Conservation (phyloP, 2,888 invertebrate genomes). For the Mesoligia furuncula region DNA sequence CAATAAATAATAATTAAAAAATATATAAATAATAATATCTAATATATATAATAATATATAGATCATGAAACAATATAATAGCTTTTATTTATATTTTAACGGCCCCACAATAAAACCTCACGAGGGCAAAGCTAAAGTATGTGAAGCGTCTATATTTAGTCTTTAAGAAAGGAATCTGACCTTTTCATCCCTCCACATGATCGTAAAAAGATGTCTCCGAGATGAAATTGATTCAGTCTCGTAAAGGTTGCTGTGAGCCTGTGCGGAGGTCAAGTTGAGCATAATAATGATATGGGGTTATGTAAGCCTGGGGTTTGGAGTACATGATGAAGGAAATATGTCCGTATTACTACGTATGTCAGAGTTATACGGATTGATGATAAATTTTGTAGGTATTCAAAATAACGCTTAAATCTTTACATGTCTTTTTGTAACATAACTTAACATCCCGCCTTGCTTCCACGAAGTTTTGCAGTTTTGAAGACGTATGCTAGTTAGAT, state of each 20-base stretch:
- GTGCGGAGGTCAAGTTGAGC: constrained; percentile 32
- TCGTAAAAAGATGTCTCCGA: constrained; percentile 54
- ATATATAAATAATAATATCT: too few species aligned
- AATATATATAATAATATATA: too few species aligned
- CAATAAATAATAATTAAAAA: neutral
- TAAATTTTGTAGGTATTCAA: too few species aligned
- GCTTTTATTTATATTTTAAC: constrained; percentile 42
- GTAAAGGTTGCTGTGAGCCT: constrained; percentile 37
- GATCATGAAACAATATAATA: constrained; percentile 6
- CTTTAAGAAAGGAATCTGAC: constrained; percentile 57
- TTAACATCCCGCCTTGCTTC: too few species aligned
- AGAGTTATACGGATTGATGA: too few species aligned
- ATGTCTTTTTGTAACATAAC: too few species aligned
- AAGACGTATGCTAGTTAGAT: too few species aligned
- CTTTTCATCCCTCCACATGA: constrained; percentile 56
- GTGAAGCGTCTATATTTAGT: constrained; percentile 60
- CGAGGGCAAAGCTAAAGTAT: constrained; percentile 17
- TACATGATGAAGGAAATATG: constrained; percentile 19
- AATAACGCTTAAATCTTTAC: neutral
- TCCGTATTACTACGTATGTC: too few species aligned
- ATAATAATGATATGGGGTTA: constrained; percentile 41
- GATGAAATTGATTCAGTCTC: constrained; percentile 56
- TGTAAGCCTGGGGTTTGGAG: constrained; percentile 17
- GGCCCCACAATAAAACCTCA: constrained; percentile 46
- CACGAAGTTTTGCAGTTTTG: too few species aligned